phyloP scores from a whole-genome alignment of 2,113 vertebrate species.

The Toxotes jaculatrix region DNA sequence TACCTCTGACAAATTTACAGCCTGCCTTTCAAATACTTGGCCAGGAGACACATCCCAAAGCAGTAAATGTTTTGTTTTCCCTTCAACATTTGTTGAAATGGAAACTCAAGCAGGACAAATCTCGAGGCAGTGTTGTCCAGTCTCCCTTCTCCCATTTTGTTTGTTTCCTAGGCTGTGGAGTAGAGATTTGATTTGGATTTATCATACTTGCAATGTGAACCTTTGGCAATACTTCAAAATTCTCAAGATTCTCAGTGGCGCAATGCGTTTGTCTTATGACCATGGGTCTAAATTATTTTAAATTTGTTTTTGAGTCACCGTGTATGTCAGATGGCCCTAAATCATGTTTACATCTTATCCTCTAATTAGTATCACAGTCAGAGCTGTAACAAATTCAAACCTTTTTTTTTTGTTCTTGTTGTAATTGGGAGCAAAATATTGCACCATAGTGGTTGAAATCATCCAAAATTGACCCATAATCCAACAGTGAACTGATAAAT shows the following conservation, averaged over 20 bases:
- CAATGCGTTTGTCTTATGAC: neutral
- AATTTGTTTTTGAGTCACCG: neutral
- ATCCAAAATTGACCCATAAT: neutral
- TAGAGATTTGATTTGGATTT: too few species aligned
- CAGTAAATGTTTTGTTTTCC: conserved; percentile 11
- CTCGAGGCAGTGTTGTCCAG: neutral
- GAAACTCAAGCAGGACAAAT: neutral
- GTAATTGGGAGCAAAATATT: neutral
- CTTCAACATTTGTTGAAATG: neutral
- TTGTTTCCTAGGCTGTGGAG: neutral
- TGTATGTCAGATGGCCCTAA: too few species aligned
- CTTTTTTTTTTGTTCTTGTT: neutral
- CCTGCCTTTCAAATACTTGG: conserved; percentile 22
- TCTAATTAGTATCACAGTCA: too few species aligned
- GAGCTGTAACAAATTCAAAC: too few species aligned
- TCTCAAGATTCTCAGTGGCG: neutral
- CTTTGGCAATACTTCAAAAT: neutral
- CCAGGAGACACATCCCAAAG: conserved; percentile 16
- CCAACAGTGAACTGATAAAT: neutral
- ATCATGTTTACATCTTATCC: too few species aligned
- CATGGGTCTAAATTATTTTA: neutral
- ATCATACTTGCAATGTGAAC: too few species aligned
- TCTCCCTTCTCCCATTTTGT: neutral
- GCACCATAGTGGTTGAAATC: neutral
- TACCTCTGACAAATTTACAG: conserved; percentile 41